Base-by-base conservation (phyloP, 2,113 vertebrate genomes). In the Delphinus delphis region DNA sequence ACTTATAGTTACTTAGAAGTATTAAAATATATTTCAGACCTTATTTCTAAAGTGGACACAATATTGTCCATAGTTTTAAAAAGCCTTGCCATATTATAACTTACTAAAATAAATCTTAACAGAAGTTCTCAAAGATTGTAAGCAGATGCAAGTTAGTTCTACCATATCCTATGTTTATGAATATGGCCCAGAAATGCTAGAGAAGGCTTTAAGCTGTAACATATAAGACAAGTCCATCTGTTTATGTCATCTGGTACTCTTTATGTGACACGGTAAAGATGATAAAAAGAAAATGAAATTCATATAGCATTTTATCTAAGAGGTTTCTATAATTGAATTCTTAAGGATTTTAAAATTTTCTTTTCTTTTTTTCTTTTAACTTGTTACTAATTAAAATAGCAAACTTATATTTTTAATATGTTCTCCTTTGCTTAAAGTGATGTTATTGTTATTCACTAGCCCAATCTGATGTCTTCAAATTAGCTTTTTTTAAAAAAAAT, bases 191-290 rank as follows among this genome's bases (percentile, higher is more conserved):
- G 93, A 96, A 98, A 67, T 50, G 95, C 85, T 93, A 87, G 83
- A 77, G 60, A 95, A 96, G 82, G 65, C 60, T 97, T 97, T 95
- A 96, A 97, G 95, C 95, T 95, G 87, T 76, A 97, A 65, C 96
- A 98, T 97, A 98, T 97, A 91, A 93, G 93, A 97, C 96, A 98
- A 97, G 95, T 96, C 96, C 94, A 98, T 98, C 96, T 98, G 97
- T 76, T 97, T 97, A 91, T 96, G 93, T 98, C 97, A 97, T 98
- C 98, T 98, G 98, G 92, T 97, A 92, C 87, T 97, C 96, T 97
- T 92, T 96, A 84, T 93, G 90, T 95, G 93, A 97, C 92, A 97
- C 5, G 15, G 86, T 96, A 88, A 95, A 8, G 92, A 89, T 93
- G 96, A 98, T 96, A 98, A 98, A 98, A 96, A 88, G 97, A 98